Base-by-base conservation (phyloP, 2,113 vertebrate species). In the Varanus komodoensis region DNA sequence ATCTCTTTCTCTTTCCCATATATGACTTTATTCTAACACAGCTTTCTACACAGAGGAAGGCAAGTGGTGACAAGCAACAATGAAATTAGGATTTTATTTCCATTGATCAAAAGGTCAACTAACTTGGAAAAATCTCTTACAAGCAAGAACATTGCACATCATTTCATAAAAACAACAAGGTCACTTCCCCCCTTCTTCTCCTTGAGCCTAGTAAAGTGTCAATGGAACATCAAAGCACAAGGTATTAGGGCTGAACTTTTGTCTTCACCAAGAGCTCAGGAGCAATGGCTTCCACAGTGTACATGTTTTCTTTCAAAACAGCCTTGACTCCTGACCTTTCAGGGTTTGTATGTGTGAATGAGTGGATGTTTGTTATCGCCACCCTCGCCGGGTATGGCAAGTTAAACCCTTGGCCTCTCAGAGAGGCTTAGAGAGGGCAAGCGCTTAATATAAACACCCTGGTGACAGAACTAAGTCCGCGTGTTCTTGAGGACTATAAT, bases 331-430 rank as follows among this genome's bases (percentile, higher is more conserved):
- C 80, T 71, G 64, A 79, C 83, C 75, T 86, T 69, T 90, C 48
- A 69, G 67, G n/a, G 64, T 86, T 80, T 67, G 89, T 84, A 90
- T 90, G 89, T 90, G 89, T 79, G 89, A 86, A 90, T 79, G 83
- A 90, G n/a, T 90, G 74, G 83, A 71, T 90, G 74, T 89, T 85
- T 89, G 75, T 90, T 90, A 90, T 90, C 86, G 29, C n/a, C 89
- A 90, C 29, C 83, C 48, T 89, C n/a, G 27, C 68, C 44, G 57
- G 64, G 21, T 57, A 50, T 32, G 32, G 82, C 82, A 67, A 77
- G 69, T 83, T 90, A 90, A 90, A 71, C 83, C 34, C 48, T 57
- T 90, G 75, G 89, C 83, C 83, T 85, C 64, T 86, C 15, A 44
- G 64, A 69, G 64, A 71, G 89, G 82, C 83, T 79, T 79, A 80